phyloP scores from a whole-genome alignment of 2,888 invertebrate genomes.

The Lacanobia oleracea region DNA sequence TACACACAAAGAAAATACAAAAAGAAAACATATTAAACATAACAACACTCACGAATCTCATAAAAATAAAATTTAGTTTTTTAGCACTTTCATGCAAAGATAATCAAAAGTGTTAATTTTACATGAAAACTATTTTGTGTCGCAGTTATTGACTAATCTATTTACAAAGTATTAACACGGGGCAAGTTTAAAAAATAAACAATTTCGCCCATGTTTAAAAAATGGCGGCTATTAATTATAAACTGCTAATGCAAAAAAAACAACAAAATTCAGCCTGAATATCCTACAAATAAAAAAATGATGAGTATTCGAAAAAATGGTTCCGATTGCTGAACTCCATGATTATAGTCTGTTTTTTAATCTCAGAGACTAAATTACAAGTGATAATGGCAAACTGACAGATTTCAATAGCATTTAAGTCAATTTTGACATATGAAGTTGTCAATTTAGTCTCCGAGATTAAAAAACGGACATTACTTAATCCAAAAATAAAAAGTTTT shows the following conservation, averaged over 20 bases:
- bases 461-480: too few species aligned
- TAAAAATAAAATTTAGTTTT: constrained; percentile 58
- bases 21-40: constrained; percentile 43
- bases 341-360: too few species aligned
- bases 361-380: too few species aligned
- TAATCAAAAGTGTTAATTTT: constrained; percentile 71
- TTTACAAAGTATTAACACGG: constrained; percentile 39
- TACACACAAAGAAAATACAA: constrained; percentile 59
- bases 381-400: too few species aligned
- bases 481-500: constrained; percentile 4
- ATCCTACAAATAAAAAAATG: constrained; percentile 8
- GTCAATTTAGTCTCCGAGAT: too few species aligned
- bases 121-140: constrained; percentile 62
- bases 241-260: constrained; percentile 25
- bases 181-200: constrained; percentile 7
- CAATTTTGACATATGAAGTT: too few species aligned
- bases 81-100: constrained; percentile 80
- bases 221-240: constrained; percentile 29
- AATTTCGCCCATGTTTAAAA: constrained; percentile 15
- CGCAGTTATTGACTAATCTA: constrained; percentile 64
- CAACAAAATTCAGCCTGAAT: neutral
- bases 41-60: constrained; percentile 58
- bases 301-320: neutral
- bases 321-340: constrained; percentile 17
- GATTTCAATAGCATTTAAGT: too few species aligned